Evolutionary conservation across 2,113 vertebrate genomes (phyloP).

Genomic region (Gymnorhina tibicen): DNA sequence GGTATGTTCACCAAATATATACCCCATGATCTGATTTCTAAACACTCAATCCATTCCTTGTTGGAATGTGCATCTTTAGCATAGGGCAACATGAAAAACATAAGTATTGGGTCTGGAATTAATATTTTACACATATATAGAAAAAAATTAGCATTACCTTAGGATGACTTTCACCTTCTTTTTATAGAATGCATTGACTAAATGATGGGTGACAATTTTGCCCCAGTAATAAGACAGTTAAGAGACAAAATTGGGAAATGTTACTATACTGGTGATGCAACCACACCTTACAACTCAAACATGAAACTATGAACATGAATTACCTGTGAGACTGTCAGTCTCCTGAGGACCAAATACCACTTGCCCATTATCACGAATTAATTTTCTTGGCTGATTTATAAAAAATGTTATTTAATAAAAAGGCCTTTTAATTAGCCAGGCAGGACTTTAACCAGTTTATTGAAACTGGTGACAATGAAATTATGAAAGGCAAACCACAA

Average conservation of each 20-base stretch:
- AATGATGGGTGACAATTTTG: background rate
- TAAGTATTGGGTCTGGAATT: background rate
- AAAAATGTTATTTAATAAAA: background rate
- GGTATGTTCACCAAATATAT: background rate
- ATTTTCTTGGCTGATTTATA: background rate
- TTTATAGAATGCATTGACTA: background rate
- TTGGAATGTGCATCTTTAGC: background rate
- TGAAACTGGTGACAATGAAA: background rate
- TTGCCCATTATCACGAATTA: background rate
- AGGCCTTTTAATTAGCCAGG: background rate
- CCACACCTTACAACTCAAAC: background rate
- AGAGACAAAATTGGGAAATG: background rate
- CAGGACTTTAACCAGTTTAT: background rate
- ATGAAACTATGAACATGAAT: background rate
- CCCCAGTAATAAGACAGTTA: background rate
- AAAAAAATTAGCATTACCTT: background rate
- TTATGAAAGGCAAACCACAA: background rate
- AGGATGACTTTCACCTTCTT: background rate
- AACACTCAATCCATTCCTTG: background rate
- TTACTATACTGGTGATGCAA: background rate
- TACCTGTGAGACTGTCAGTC: background rate
- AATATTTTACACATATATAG: background rate
- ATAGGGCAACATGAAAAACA: background rate
- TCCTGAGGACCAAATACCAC: background rate
- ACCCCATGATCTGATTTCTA: background rate